Evolutionary conservation across 2,888 invertebrate genomes (phyloP), one percentile per base, ranked within the genome.

Genomic region (Xestia ashworthii): DNA sequence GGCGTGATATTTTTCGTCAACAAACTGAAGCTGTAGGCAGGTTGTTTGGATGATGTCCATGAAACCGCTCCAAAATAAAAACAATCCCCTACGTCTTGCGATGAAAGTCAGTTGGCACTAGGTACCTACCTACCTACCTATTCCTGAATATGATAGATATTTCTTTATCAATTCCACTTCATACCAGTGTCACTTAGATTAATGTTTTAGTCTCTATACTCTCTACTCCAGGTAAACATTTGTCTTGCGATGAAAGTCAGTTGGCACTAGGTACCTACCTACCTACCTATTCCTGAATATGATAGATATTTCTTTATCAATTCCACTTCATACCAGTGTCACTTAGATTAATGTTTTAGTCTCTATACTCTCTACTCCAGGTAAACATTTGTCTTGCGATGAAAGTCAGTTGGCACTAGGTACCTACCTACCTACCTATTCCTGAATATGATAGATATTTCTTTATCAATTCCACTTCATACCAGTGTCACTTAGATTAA

Each of bases 41-140:
- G 5, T 19, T 64, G 25, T 83, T 77, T 84, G 67, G 84, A 79
- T 67, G 62, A 25, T 25, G 62, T 79, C 71, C 84, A 84, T 67
- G 44, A 58, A 65, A 22, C 19, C 12, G 44, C 16, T 32, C 32
- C 58, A 19, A 67, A 55, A 67, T 67, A 16, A 55, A 55, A 62
- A 70, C 62, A 53, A 22, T 48, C 22, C 14, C 38, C 5, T 46
- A 8, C n/a, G 16, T 44, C n/a, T 60, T 55, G 60, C 48, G 60
- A 62, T 58, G 60, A 79, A 71, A 84, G 53, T 66, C 38, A 67
- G 11, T 60, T 38, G 38, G 70, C 58, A 38, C 53, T n/a, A n/a
- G n/a, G n/a, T n/a, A n/a, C n/a, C n/a, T n/a, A n/a, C n/a, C n/a
- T n/a, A n/a, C n/a, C n/a, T n/a, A n/a, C n/a, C n/a, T n/a, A 46